These are phyloP conservation scores for Enteromius paludinosus DNA, from an alignment of 2,797 vertebrate genomes.

Conservation along the genomic window DNA sequence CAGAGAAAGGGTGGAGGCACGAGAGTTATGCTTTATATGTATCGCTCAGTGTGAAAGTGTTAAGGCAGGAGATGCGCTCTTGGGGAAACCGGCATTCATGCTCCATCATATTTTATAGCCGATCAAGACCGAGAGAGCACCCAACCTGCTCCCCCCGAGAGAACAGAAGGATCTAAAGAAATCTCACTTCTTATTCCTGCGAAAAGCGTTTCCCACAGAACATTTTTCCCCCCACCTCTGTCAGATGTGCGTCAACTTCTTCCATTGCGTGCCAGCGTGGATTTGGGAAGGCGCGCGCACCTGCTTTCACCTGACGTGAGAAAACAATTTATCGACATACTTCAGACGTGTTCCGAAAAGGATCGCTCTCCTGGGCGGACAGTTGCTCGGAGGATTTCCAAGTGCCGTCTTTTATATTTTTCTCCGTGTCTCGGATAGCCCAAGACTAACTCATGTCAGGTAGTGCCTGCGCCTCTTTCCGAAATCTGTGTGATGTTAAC, in stretches of 20 bases:
- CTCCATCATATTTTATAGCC: slow-evolving; percentile 26
- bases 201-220: not conserved
- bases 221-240: not conserved
- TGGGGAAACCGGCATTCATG: slow-evolving; percentile 14
- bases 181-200: not conserved
- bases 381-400: slow-evolving; percentile 1
- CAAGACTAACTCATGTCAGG: slow-evolving; percentile 21
- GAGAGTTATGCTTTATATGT: slow-evolving; percentile 20
- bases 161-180: slow-evolving; percentile 9
- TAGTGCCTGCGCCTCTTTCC: slow-evolving; percentile 27
- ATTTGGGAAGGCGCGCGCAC: slow-evolving; percentile 8
- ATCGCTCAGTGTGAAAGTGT: slow-evolving; percentile 30
- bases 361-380: not conserved
- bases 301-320: slow-evolving; percentile 11
- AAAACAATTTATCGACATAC: not conserved
- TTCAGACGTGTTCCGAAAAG: not conserved
- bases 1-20: slow-evolving; percentile 2
- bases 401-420: slow-evolving; percentile 1
- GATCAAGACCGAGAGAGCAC: not conserved
- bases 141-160: not conserved
- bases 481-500: slow-evolving; percentile 14
- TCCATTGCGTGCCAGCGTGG: not conserved
- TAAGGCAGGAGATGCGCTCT: slow-evolving; percentile 12
- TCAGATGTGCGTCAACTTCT: slow-evolving; percentile 29
- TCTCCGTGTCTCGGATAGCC: not conserved